Conservation (phyloP, 2,888 invertebrate genomes). For the Aleiodes testaceus region DNA sequence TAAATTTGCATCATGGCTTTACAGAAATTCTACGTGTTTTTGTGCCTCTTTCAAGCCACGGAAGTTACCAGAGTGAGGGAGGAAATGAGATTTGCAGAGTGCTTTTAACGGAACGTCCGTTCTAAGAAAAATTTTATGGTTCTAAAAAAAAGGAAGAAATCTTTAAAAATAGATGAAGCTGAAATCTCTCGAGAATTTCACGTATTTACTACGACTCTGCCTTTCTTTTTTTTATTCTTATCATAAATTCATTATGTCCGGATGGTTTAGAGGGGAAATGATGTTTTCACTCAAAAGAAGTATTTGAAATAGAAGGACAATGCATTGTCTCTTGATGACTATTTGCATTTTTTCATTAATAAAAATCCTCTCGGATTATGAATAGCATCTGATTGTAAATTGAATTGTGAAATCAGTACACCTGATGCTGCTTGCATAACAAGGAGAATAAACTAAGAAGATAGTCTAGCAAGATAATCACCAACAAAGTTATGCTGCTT, state of each 20-base stretch:
- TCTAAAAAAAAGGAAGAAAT: neutral
- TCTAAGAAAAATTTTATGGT: neutral
- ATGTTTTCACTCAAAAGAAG: too few relatives aligned
- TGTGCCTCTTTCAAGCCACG: neutral
- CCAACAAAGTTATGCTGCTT: slow-evolving; percentile 15
- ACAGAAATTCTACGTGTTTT: neutral
- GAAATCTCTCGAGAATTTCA: neutral
- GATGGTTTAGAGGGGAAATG: too few relatives aligned
- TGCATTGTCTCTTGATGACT: neutral
- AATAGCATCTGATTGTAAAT: slow-evolving; percentile 1
- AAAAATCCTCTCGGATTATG: neutral
- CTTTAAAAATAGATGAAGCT: slow-evolving; percentile 2
- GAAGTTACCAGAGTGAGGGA: neutral
- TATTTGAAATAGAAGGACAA: too few relatives aligned
- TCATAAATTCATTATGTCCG: neutral
- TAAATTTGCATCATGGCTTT: slow-evolving; percentile 3
- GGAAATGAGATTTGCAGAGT: slow-evolving; percentile 23
- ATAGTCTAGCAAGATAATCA: slow-evolving; percentile 22
- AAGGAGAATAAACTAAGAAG: slow-evolving; percentile 10
- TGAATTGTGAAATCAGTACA: neutral
- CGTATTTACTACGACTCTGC: neutral
- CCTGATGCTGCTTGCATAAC: slow-evolving; percentile 13
- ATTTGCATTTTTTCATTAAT: neutral
- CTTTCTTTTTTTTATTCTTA: too few relatives aligned
- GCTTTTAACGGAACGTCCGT: slow-evolving; percentile 7